These are phyloP conservation scores for Anisognathus igniventris DNA, from an alignment of 2,797 vertebrate genomes.

Conservation along the genomic window DNA sequence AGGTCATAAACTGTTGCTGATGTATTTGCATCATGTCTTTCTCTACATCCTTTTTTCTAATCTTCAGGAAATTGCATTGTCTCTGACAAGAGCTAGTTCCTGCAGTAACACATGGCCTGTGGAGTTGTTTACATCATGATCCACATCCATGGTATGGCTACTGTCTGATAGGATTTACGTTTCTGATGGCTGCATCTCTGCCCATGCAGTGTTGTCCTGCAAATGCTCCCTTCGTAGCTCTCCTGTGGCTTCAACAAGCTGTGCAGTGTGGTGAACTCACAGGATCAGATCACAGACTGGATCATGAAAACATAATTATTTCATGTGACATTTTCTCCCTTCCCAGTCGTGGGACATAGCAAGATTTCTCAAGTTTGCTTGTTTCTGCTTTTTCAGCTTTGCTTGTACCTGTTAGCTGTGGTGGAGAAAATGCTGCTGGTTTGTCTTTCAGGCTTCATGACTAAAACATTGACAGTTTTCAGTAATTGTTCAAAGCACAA, in stretches of 20 bases:
- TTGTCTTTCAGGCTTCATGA: not conserved
- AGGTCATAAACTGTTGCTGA: rapidly evolving
- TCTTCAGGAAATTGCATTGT: not conserved
- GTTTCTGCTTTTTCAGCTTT: not conserved
- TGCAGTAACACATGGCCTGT: not conserved
- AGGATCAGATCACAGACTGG: not conserved
- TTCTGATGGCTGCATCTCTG: not conserved
- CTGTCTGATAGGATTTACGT: not conserved
- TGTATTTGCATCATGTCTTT: not conserved
- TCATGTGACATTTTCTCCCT: not conserved
- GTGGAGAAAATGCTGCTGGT: not conserved
- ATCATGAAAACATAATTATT: not conserved
- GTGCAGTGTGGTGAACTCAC: not conserved
- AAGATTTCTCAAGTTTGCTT: not conserved
- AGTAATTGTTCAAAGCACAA: not conserved
- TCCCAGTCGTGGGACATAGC: not conserved
- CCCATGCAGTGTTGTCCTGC: not conserved
- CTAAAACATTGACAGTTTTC: not conserved
- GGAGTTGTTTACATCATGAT: not conserved
- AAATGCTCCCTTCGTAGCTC: not conserved
- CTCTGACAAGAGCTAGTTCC: not conserved
- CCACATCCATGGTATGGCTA: not conserved
- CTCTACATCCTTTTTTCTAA: not conserved
- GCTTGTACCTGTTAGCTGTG: not conserved
- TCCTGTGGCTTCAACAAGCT: not conserved